These are phyloP conservation scores for Tyrophagus putrescentiae DNA, from an alignment of 1,140 invertebrate species.

Conservation along the genomic window DNA sequence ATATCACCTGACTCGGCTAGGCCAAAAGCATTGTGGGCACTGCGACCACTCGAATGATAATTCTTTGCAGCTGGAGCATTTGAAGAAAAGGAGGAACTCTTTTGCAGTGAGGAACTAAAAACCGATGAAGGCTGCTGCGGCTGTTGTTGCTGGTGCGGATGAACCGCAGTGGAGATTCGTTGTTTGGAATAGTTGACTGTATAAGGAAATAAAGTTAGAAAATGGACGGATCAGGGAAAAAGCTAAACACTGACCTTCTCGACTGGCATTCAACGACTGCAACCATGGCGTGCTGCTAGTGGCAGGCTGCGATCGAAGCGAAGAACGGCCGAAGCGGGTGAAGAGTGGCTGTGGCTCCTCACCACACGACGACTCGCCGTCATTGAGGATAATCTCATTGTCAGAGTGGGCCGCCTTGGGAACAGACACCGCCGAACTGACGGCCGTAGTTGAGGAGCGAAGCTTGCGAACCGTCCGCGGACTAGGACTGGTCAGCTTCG, in stretches of 20 bases:
- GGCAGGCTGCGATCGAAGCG: neutral
- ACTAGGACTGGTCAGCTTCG: too few relatives aligned
- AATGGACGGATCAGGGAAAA: too few relatives aligned
- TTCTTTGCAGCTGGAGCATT: neutral
- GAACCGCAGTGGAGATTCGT: too few relatives aligned
- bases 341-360: neutral
- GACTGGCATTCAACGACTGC: neutral
- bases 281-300: conserved; percentile 5
- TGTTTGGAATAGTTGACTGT: neutral
- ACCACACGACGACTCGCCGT: conserved; percentile 4
- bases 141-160: neutral
- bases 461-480: neutral
- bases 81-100: conserved; percentile 5
- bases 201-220: too few relatives aligned
- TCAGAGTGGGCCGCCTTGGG: conserved; percentile 1
- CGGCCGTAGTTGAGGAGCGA: neutral
- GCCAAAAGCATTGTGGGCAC: neutral
- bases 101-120: neutral
- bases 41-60: neutral
- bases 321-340: neutral
- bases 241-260: neutral
- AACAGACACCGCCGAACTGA: too few relatives aligned
- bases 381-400: conserved; percentile 3
- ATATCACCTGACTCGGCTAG: neutral
- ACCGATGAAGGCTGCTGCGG: neutral